Conservation (phyloP, 1,140 invertebrate species). For the Diorhabda elongata region DNA sequence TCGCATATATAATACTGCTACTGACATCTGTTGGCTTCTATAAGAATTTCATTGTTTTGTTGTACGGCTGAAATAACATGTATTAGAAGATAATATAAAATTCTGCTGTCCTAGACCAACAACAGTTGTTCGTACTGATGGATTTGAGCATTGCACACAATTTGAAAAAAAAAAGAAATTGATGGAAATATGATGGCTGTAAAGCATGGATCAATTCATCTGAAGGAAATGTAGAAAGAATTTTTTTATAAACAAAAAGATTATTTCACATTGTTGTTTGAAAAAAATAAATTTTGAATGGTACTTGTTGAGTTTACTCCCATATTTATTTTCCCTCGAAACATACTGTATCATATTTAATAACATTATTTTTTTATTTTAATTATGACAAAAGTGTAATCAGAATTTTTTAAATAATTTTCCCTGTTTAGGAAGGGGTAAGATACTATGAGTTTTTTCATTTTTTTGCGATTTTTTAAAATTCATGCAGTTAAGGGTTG, state of each 20-base stretch:
- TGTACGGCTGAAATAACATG: background rate
- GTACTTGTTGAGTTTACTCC: too few species aligned
- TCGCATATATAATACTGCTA: too few species aligned
- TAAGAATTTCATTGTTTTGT: background rate
- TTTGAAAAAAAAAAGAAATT: background rate
- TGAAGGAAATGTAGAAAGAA: background rate
- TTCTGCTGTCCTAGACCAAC: background rate
- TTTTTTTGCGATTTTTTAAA: too few species aligned
- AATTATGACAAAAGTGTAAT: too few species aligned
- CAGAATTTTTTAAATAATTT: background rate
- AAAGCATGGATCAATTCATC: background rate
- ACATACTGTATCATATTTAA: too few species aligned
- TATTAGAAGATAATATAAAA: background rate
- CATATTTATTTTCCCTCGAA: too few species aligned
- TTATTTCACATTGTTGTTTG: background rate
- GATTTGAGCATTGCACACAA: background rate
- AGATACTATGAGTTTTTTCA: too few species aligned
- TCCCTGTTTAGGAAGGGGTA: background rate
- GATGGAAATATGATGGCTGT: background rate
- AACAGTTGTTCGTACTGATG: too few species aligned
- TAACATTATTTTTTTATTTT: background rate
- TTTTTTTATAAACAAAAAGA: background rate
- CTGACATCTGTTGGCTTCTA: too few species aligned
- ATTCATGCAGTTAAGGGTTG: too few species aligned
- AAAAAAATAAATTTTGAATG: too few species aligned